Percentiles rank a stretch among this genome's conserved stretches.
Evolutionary conservation across 1,140 invertebrate species (phyloP).

Genomic region (Heterodera carotae): DNA sequence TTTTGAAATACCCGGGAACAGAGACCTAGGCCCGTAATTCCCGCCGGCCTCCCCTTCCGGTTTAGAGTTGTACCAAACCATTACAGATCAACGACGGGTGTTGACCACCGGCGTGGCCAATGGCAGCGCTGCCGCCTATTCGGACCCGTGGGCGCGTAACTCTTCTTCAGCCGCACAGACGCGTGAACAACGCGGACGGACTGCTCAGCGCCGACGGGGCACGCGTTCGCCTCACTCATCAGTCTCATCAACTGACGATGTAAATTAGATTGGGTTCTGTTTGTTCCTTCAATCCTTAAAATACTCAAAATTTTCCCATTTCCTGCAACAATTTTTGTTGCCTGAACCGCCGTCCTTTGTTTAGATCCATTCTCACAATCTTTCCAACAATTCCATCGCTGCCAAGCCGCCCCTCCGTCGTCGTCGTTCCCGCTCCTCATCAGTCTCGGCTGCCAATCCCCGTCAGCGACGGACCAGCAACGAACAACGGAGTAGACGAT

Average conservation of each 20-base stretch:
- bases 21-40: too few relatives aligned
- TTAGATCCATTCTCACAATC: background rate
- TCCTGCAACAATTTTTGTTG: background rate
- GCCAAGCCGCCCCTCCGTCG: background rate
- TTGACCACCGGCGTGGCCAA: background rate
- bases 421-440: background rate
- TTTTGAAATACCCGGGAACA: too few relatives aligned
- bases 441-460: too few relatives aligned
- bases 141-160: constrained; percentile 13
- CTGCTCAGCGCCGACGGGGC: background rate
- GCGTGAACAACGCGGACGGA: background rate
- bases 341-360: background rate
- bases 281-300: background rate
- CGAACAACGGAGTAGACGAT: background rate
- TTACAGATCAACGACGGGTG: constrained; percentile 1
- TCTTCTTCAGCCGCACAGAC: background rate
- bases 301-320: too few relatives aligned
- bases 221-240: background rate
- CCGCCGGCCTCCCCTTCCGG: too few relatives aligned
- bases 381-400: background rate
- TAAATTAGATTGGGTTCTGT: background rate
- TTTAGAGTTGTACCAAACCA: too few relatives aligned
- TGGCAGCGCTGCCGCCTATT: background rate
- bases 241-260: background rate
- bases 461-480: too few relatives aligned